Conservation (phyloP, 2,797 vertebrate genomes). For the Megaceryle alcyon region DNA sequence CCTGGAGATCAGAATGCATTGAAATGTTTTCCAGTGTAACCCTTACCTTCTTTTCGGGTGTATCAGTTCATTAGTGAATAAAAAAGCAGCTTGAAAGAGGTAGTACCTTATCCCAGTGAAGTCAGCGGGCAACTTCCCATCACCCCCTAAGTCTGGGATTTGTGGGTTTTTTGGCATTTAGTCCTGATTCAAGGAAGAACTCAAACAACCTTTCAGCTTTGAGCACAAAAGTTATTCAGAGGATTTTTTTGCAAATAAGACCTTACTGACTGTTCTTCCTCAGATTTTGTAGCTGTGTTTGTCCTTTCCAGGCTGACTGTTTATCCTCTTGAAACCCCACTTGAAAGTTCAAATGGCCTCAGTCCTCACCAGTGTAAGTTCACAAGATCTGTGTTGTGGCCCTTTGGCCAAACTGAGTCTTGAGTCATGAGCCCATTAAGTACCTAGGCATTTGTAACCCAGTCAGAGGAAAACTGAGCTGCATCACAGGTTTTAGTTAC, state of each 20-base stretch:
- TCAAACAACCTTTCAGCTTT: background rate
- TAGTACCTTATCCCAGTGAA: background rate
- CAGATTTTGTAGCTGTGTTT: background rate
- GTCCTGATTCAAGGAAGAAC: background rate
- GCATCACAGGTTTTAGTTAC: background rate
- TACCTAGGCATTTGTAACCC: background rate
- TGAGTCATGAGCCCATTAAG: background rate
- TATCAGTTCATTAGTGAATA: background rate
- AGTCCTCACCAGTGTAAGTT: background rate
- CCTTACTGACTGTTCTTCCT: background rate
- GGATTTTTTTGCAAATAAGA: background rate
- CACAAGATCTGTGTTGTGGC: background rate
- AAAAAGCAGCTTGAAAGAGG: background rate
- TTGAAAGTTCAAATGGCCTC: background rate
- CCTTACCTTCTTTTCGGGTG: background rate
- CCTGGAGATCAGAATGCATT: fast-evolving
- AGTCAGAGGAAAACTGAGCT: background rate
- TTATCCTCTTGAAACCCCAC: background rate
- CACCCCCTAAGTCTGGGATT: background rate
- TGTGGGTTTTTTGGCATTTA: background rate
- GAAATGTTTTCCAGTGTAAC: background rate
- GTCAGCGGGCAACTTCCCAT: background rate
- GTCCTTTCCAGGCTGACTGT: background rate
- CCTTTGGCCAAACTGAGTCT: background rate
- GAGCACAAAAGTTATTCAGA: background rate